A percentile compares a stretch with the other conserved stretches of the same genome.
Evolutionary conservation across 2,888 invertebrate species (phyloP).

Genomic region (Pyrochroa serraticornis): DNA sequence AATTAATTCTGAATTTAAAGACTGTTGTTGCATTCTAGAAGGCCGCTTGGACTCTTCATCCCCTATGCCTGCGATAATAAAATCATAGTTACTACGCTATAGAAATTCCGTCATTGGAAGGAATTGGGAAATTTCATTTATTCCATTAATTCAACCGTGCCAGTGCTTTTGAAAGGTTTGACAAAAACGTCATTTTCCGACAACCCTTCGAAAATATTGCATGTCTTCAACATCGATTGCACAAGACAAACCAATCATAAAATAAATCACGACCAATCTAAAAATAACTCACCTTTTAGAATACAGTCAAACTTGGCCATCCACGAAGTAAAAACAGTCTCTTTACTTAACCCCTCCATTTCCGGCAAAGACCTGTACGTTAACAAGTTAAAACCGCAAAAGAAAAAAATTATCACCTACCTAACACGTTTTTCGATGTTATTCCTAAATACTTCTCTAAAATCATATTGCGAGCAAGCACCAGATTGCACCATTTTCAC

Average conservation of each 20-base stretch:
- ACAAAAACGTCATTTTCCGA: conserved; percentile 10
- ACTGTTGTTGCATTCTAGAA: conserved; percentile 86
- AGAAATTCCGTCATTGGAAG: conserved; percentile 3
- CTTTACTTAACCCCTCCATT: conserved; percentile 99
- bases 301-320: conserved; percentile 99
- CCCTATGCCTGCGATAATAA: conserved; percentile 63
- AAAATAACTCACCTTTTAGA: conserved; percentile 75
- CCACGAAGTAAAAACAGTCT: conserved; percentile 98
- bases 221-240: conserved; percentile 13
- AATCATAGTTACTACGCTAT: conserved; percentile 4
- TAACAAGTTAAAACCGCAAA: conserved; percentile 16
- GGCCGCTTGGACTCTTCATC: conserved; percentile 89
- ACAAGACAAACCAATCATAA: conserved; percentile 12
- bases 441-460: conserved; percentile 96
- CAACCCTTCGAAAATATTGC: neutral
- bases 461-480: conserved; percentile 97
- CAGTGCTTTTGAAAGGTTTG: conserved; percentile 14
- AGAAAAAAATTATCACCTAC: conserved; percentile 56
- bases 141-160: conserved; percentile 15
- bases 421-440: conserved; percentile 98
- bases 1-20: conserved; percentile 90
- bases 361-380: conserved; percentile 88
- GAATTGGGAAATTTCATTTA: conserved; percentile 12
- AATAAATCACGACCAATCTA: conserved; percentile 5
- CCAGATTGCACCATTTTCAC: conserved; percentile 97